Conservation (phyloP, 2,888 invertebrate species). For the Hoplodrina blanda region DNA sequence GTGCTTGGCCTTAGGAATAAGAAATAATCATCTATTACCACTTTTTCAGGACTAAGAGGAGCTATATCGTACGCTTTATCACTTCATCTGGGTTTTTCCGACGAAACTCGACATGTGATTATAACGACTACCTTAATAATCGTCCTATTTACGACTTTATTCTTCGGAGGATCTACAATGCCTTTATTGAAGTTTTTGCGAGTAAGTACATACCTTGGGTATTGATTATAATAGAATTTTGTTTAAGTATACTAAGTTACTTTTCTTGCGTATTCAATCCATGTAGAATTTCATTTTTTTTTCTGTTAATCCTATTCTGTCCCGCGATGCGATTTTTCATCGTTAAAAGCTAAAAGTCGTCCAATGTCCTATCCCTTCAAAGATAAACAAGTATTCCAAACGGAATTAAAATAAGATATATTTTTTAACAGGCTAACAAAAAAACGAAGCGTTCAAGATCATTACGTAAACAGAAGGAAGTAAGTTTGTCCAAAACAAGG, state of each 20-base stretch:
- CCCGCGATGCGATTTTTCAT: not conserved
- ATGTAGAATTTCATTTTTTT: not conserved
- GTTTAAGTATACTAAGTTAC: no score
- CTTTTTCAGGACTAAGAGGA: constrained; percentile 94
- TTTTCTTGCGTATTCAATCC: no score
- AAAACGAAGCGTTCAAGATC: constrained; percentile 88
- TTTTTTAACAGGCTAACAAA: constrained; percentile 85
- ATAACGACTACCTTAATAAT: constrained; percentile 99
- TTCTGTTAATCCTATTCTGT: not conserved
- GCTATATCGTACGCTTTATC: constrained; percentile 99
- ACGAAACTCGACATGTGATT: constrained; percentile 98
- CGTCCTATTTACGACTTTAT: constrained; percentile 98
- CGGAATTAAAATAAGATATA: not conserved
- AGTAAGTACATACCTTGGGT: constrained; percentile 80
- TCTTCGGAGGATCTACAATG: constrained; percentile 99
- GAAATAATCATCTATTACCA: not conserved
- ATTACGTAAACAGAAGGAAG: constrained; percentile 93
- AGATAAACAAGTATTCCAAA: not conserved
- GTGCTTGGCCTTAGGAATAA: no score
- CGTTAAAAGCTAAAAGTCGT: not conserved
- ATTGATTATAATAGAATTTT: no score
- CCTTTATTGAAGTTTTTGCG: constrained; percentile 98
- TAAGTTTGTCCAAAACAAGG: constrained; percentile 98
- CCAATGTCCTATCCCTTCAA: not conserved
- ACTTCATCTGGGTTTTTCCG: constrained; percentile 97